Evolutionary conservation across 2,113 vertebrate species (phyloP), one percentile per base, ranked within the genome.

Genomic region (Anarrhichthys ocellatus): DNA sequence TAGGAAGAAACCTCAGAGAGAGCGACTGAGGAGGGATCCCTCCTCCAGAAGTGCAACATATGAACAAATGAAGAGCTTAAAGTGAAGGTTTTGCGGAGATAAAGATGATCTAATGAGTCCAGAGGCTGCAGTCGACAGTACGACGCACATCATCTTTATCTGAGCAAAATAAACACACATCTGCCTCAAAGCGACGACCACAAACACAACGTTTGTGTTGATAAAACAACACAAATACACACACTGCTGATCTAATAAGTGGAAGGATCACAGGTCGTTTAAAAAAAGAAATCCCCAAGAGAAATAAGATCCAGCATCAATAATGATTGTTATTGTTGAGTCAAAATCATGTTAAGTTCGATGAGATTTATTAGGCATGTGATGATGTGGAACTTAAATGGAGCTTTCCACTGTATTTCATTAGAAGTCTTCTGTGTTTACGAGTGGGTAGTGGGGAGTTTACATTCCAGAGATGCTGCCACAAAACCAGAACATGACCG

Each of bases 401-500:
- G 9, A 70, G 50, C 38, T 15, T 27, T 75, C 24, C 24, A 0
- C 14, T 6, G 50, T 50, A 11, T 62, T 86, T 81, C 46, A 77
- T 83, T 54, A 59, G 29, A 32, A 29, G 44, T 32, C 63, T 9
- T 42, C 6, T 34, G 24, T 91, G 89, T 90, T 90, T 84, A 77
- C 80, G 68, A 76, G 78, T 40, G 69, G 71, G 63, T n/a, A 58
- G 77, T 10, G 61, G 76, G 40, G 48, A 10, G 77, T 90, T 92
- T 91, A 91, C 86, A 90, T 91, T 85, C 85, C 82, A 50, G 59
- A 65, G 85, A 67, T 32, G 24, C 71, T 50, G 61, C 80, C 78
- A 56, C 61, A 36, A 77, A 81, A 82, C 74, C 82, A 85, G 56
- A 74, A 73, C 73, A 62, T 24, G 59, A 65, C 36, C 34, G 24